Conservation (phyloP, 2,113 vertebrate genomes). For the Micromys minutus region DNA sequence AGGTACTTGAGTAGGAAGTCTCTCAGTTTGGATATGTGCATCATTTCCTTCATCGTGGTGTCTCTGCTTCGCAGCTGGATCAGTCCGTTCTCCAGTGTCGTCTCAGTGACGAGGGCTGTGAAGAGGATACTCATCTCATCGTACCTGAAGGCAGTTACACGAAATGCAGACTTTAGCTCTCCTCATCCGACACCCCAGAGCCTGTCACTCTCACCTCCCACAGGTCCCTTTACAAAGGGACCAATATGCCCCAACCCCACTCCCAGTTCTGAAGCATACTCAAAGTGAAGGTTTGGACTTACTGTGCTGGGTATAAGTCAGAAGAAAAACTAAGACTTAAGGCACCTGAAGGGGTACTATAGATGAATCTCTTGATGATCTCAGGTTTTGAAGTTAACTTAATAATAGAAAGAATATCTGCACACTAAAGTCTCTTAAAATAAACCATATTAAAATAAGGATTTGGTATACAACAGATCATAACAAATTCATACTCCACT, state of each 20-base stretch:
- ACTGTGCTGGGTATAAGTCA: not conserved
- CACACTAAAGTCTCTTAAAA: not conserved
- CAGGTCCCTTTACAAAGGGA: not conserved
- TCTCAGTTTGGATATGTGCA: constrained; percentile 94
- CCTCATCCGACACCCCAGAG: not conserved
- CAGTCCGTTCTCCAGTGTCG: constrained; percentile 93
- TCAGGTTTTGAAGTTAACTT: not conserved
- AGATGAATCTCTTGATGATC: not conserved
- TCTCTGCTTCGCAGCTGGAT: constrained; percentile 94
- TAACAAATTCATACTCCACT: not conserved
- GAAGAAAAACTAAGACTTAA: constrained; percentile 29
- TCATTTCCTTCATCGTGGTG: constrained; percentile 94
- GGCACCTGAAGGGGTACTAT: not conserved
- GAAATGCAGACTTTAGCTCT: not conserved
- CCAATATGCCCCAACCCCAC: not conserved
- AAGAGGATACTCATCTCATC: constrained; percentile 98
- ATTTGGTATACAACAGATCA: not conserved
- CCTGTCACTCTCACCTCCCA: not conserved
- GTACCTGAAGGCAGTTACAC: constrained; percentile 86
- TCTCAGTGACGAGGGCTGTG: constrained; percentile 89
- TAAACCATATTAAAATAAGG: not conserved
- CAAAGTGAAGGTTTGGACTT: constrained; percentile 44
- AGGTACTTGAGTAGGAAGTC: constrained; percentile 92
- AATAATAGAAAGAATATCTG: constrained; percentile 20
- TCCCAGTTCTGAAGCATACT: not conserved